These are phyloP conservation scores for Trogon melanurus DNA, from an alignment of 2,113 vertebrate species.

Conservation along the genomic window DNA sequence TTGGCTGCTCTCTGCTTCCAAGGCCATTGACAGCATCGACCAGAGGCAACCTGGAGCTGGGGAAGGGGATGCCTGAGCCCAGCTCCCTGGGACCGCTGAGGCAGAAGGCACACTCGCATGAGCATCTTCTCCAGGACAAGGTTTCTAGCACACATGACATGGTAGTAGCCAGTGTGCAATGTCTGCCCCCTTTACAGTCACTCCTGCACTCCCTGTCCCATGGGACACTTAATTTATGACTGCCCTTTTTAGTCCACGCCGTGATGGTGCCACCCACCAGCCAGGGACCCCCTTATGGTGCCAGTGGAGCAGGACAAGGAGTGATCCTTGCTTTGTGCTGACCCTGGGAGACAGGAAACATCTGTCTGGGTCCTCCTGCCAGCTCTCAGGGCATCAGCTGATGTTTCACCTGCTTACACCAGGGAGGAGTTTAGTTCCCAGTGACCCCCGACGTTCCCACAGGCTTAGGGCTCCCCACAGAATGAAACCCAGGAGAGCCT, in stretches of 20 bases:
- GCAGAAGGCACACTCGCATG: not conserved
- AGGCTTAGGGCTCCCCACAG: not conserved
- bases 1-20: not conserved
- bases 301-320: not conserved
- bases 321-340: not conserved
- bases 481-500: not conserved
- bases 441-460: not conserved
- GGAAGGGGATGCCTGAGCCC: not conserved
- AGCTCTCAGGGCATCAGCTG: not conserved
- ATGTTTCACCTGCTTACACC: not conserved
- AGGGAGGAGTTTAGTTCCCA: not conserved
- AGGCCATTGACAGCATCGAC: not conserved
- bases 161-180: not conserved
- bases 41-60: not conserved
- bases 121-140: not conserved
- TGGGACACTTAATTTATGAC: not conserved
- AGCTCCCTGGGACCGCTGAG: not conserved
- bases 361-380: not conserved
- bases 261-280: not conserved
- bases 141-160: not conserved
- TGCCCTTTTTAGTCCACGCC: not conserved
- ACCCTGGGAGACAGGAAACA: not conserved
- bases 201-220: not conserved
- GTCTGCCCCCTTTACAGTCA: not conserved
- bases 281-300: not conserved